Conservation (phyloP, 2,113 vertebrate genomes). For the Pollachius pollachius region DNA sequence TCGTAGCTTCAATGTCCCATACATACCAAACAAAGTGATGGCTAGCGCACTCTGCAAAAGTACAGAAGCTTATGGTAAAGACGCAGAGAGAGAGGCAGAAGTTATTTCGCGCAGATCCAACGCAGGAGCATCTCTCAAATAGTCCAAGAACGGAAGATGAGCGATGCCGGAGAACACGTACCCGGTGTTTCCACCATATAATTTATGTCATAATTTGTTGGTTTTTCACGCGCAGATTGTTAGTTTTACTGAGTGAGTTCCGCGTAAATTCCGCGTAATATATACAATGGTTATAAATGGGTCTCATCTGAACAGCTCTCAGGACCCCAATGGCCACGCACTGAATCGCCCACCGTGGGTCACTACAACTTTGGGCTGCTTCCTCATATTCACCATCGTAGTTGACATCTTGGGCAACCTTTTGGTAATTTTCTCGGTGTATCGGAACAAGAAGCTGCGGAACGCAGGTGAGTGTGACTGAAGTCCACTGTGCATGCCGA, state of each 20-base stretch:
- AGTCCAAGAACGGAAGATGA: conserved; percentile 36
- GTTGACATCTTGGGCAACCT: conserved; percentile 93
- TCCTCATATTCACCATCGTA: conserved; percentile 92
- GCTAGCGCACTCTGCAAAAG: conserved; percentile 61
- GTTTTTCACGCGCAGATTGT: neutral
- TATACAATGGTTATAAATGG: conserved; percentile 77
- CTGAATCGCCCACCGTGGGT: conserved; percentile 83
- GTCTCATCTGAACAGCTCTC: conserved; percentile 80
- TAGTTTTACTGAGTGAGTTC: conserved; percentile 41
- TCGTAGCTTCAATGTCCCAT: conserved; percentile 65
- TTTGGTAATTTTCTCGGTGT: conserved; percentile 91
- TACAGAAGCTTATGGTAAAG: conserved; percentile 17
- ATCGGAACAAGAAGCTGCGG: conserved; percentile 90
- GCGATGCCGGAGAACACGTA: conserved; percentile 43
- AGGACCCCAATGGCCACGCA: conserved; percentile 54
- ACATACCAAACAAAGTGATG: conserved; percentile 62
- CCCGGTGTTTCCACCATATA: conserved; percentile 18
- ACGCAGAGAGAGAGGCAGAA: conserved; percentile 11
- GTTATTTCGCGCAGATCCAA: conserved; percentile 7
- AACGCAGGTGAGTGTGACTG: conserved; percentile 80
- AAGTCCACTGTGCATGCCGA: no score
- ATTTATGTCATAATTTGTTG: conserved; percentile 12
- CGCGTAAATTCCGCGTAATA: conserved; percentile 52
- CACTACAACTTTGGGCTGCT: conserved; percentile 79
- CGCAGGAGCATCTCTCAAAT: neutral